These are phyloP conservation scores for Pterocles burchelli DNA, from an alignment of 2,113 vertebrate species.

Conservation along the genomic window DNA sequence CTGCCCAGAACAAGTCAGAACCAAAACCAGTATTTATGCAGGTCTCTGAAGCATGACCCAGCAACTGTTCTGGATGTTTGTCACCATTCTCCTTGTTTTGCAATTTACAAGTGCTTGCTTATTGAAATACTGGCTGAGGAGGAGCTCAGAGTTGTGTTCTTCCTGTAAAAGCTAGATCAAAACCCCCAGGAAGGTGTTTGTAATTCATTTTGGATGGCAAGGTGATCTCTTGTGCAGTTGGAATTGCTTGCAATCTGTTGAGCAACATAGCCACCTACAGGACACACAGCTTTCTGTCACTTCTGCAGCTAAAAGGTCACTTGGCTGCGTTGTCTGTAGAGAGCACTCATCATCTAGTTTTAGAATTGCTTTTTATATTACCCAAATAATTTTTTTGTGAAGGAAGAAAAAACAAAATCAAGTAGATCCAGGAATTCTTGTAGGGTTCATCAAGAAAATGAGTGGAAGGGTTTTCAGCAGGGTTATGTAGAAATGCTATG, in stretches of 20 bases:
- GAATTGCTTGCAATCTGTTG: neutral
- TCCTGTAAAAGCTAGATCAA: neutral
- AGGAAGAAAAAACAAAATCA: neutral
- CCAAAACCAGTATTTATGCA: neutral
- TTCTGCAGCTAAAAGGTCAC: neutral
- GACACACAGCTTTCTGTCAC: neutral
- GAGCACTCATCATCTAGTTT: neutral
- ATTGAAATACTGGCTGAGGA: neutral
- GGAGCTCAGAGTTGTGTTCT: neutral
- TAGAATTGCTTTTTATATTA: neutral
- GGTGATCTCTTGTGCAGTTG: neutral
- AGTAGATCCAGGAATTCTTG: neutral
- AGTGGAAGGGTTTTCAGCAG: neutral
- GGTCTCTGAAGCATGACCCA: neutral
- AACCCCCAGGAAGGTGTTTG: neutral
- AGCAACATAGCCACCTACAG: slow-evolving; percentile 50
- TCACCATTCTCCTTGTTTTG: neutral
- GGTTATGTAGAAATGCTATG: neutral
- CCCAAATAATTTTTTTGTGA: neutral
- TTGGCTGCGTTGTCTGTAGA: neutral
- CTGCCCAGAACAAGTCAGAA: neutral
- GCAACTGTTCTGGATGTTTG: neutral
- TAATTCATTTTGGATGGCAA: neutral
- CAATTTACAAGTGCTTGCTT: neutral
- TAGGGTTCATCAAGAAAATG: neutral